A percentile compares a stretch with the other conserved stretches of the same genome.
Conservation (phyloP, 2,888 invertebrate genomes). For the Dynastes maya region DNA sequence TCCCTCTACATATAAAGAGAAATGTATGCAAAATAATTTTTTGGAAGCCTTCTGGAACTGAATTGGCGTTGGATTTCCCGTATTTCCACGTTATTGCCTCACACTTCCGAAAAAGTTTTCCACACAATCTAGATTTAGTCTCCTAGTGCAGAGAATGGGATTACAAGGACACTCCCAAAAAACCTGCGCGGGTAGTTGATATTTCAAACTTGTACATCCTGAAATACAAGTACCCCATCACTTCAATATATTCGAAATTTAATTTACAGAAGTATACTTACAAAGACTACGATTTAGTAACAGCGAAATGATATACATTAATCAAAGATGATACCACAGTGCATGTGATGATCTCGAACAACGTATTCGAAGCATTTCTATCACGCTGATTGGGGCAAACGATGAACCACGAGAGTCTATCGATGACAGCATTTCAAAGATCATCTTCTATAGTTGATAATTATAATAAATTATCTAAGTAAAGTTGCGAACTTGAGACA, state of each 20-base stretch:
- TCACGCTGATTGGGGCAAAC: constrained; percentile 70
- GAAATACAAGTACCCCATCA: constrained; percentile 48
- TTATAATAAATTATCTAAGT: too few relatives aligned
- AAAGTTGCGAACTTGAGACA: too few relatives aligned
- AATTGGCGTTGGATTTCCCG: too few relatives aligned
- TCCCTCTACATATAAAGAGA: too few relatives aligned
- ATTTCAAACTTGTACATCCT: constrained; percentile 78
- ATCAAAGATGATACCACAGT: constrained; percentile 76
- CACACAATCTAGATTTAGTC: too few relatives aligned
- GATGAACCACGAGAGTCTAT: constrained; percentile 76
- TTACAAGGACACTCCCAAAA: too few relatives aligned
- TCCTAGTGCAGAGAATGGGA: too few relatives aligned
- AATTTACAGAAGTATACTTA: constrained; percentile 68
- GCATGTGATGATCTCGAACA: constrained; percentile 72
- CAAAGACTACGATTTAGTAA: constrained; percentile 75
- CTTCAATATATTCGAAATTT: neutral
- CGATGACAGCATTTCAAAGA: constrained; percentile 72
- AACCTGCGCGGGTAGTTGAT: constrained; percentile 80
- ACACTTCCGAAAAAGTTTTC: too few relatives aligned
- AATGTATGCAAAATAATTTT: too few relatives aligned
- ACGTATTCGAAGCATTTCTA: constrained; percentile 64
- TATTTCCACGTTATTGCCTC: too few relatives aligned
- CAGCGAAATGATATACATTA: constrained; percentile 81
- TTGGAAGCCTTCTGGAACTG: too few relatives aligned
- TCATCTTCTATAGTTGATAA: too few relatives aligned